Base-by-base conservation (phyloP, 2,797 vertebrate genomes). In the Lemur catta region DNA sequence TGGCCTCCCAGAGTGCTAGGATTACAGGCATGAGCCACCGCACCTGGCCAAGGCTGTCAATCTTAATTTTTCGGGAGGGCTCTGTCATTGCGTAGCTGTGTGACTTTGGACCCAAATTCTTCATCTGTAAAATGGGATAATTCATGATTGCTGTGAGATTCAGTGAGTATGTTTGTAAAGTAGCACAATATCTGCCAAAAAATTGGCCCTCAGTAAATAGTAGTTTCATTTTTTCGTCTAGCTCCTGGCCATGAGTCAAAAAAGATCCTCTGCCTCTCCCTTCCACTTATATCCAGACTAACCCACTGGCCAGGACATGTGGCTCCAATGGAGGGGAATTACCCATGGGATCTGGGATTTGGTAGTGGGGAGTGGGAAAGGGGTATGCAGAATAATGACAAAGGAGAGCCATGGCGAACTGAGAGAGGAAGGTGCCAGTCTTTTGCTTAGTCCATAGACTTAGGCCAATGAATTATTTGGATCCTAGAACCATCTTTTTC, bases 91-190 rank as follows among this genome's bases (percentile, higher is more conserved):
- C 41, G 43, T 72, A 43, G 7, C 48, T 91, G 8, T 87, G 65
- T 87, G 75, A 63, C 15, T 48, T 65, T 75, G 41, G 26, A 15
- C 9, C 69, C 20, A 33, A 6, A 75, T 84, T 79, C 13, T 20
- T 84, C 33, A 11, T 61, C 52, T 52, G 7, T 48, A 46, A 90
- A 22, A 50, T 61, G 50, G 46, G 33, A 7, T 74, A 30, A n/a
- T 94, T 80, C 9, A 10, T 10, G 35, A 52, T 50, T 84, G 59
- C 38, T 41, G 8, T 91, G 78, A 65, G 41, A 35, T 48, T 48
- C 35, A 65, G 46, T 63, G 74, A 80, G 55, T 50, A 15, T 72
- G 46, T n/a, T 65, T 91, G 22, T 88, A n/a, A 63, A 72, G 28
- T 41, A 46, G 67, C 35, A 57, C 0, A 71, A 0, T 79, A 22